These are phyloP conservation scores for Meiosimyza platycephala DNA, from an alignment of 2,888 invertebrate genomes.

Conservation along the genomic window DNA sequence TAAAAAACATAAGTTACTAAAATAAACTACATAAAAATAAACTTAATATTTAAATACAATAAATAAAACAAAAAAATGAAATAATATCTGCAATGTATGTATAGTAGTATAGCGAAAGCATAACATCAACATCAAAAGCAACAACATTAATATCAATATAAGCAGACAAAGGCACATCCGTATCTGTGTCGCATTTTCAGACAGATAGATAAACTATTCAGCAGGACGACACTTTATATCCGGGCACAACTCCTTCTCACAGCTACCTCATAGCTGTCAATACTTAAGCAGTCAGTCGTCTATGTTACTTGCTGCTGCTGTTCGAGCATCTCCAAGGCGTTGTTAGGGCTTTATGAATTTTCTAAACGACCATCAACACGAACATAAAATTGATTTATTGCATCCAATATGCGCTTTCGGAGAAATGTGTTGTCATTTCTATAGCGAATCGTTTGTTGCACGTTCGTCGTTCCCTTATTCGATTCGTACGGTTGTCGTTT, in stretches of 20 bases:
- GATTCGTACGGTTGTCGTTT: no score
- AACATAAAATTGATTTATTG: slow-evolving; percentile 43
- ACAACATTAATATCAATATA: no score
- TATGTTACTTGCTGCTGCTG: neutral
- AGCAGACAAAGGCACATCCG: no score
- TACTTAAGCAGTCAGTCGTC: slow-evolving; percentile 6
- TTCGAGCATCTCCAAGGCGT: slow-evolving; percentile 1
- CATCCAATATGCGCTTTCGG: slow-evolving; percentile 33
- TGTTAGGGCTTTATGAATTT: slow-evolving; percentile 19
- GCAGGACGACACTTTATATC: neutral
- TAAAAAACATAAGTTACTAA: no score
- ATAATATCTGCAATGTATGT: no score
- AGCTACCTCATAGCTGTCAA: neutral
- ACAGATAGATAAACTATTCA: neutral
- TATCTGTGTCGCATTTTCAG: no score
- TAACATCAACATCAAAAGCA: no score
- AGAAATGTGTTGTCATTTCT: slow-evolving; percentile 3
- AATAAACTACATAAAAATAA: no score
- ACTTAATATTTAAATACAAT: no score
- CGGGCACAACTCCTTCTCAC: no score
- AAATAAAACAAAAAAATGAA: no score
- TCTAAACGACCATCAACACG: slow-evolving; percentile 24
- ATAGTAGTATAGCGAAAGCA: no score
- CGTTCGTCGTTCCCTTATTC: neutral
- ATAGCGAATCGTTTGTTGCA: slow-evolving; percentile 12